A percentile compares a stretch with the other conserved stretches of the same genome.
phyloP scores from a whole-genome alignment of 2,888 invertebrate genomes.

The Toxonevra muliebris region DNA sequence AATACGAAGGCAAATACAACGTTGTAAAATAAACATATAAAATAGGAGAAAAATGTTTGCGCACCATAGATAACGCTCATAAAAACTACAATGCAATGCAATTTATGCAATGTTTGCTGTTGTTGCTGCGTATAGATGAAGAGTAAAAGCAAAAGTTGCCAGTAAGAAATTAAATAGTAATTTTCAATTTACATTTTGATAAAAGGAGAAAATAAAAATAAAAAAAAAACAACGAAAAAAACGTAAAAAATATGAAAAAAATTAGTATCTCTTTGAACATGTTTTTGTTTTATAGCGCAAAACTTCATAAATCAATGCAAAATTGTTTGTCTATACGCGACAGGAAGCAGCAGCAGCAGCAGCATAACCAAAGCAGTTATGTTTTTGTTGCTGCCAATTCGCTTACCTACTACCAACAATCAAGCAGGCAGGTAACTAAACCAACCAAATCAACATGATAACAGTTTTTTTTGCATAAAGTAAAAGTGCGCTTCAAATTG shows the following conservation, averaged over 20 bases:
- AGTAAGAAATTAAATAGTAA: slow-evolving; percentile 13
- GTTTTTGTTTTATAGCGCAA: not conserved
- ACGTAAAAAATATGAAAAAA: no score
- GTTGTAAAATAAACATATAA: not conserved
- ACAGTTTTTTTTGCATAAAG: no score
- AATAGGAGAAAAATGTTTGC: not conserved
- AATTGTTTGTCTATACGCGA: not conserved
- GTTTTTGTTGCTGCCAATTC: no score
- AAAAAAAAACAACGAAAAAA: no score
- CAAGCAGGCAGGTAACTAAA: no score
- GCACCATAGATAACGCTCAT: not conserved
- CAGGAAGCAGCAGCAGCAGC: no score
- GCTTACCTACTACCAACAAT: no score
- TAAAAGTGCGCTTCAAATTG: no score
- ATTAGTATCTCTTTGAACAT: no score
- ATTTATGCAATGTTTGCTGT: not conserved
- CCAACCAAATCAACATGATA: no score
- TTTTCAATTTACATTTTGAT: slow-evolving; percentile 23
- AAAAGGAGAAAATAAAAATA: not conserved
- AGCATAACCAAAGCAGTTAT: no score
- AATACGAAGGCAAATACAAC: slow-evolving; percentile 1
- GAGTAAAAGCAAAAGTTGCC: not conserved
- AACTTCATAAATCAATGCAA: slow-evolving; percentile 4
- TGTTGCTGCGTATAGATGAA: not conserved
- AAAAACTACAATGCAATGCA: slow-evolving; percentile 2